Evolutionary conservation across 2,888 invertebrate genomes (phyloP).

Genomic region (Parochlus steinenii): DNA sequence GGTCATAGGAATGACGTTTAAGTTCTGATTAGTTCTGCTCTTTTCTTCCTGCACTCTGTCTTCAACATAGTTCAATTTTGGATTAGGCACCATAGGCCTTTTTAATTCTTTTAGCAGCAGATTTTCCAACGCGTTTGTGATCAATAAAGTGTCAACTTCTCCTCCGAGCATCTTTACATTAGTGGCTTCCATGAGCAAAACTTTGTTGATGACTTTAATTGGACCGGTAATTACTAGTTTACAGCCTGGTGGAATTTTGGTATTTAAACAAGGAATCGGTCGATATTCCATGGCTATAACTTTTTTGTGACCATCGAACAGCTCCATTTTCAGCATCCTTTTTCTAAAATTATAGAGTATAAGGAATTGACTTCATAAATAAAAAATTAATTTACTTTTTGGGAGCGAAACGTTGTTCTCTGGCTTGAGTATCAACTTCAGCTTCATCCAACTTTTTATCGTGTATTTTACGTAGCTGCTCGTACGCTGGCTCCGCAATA

Average conservation of each 20-base stretch:
- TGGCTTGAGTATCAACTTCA: constrained; percentile 4
- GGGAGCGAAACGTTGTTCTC: not conserved
- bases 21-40: not conserved
- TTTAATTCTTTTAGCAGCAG: constrained; percentile 33
- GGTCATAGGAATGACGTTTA: too few species aligned
- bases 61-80: constrained; percentile 12
- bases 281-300: constrained; percentile 43
- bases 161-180: constrained; percentile 41
- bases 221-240: constrained; percentile 40
- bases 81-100: constrained; percentile 28
- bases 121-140: constrained; percentile 37
- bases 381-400: constrained; percentile 1
- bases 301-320: constrained; percentile 45
- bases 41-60: not conserved
- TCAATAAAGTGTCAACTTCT: constrained; percentile 37
- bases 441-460: constrained; percentile 13
- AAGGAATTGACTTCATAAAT: not conserved
- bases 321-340: constrained; percentile 38
- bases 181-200: constrained; percentile 36
- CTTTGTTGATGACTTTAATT: constrained; percentile 38
- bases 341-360: constrained; percentile 27
- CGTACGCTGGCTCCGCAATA: constrained; percentile 20
- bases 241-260: constrained; percentile 31
- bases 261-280: constrained; percentile 28
- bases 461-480: constrained; percentile 13